phyloP scores from a whole-genome alignment of 2,113 vertebrate species.

The Hypomesus transpacificus region DNA sequence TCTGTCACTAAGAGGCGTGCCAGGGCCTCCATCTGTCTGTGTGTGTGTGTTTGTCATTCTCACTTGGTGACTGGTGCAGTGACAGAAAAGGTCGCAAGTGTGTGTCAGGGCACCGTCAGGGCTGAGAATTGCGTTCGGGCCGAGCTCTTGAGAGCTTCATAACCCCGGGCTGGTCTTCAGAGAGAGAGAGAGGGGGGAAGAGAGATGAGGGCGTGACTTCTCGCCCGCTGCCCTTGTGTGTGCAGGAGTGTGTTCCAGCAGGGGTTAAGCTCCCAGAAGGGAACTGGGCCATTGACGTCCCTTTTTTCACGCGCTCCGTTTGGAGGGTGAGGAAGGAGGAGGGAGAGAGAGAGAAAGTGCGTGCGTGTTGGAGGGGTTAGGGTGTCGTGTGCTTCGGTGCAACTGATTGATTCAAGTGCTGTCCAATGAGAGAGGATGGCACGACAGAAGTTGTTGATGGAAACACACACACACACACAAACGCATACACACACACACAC shows the following conservation, averaged over 20 bases:
- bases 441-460: neutral
- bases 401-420: too few relatives aligned
- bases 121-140: too few relatives aligned
- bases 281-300: slow-evolving; percentile 67
- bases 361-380: neutral
- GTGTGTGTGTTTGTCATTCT: neutral
- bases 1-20: slow-evolving; percentile 7
- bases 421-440: too few relatives aligned
- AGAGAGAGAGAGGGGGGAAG: neutral
- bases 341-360: slow-evolving; percentile 28
- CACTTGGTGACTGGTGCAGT: too few relatives aligned
- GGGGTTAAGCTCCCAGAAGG: slow-evolving; percentile 60
- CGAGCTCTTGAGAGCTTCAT: too few relatives aligned
- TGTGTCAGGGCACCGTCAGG: too few relatives aligned
- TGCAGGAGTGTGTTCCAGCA: neutral
- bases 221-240: neutral
- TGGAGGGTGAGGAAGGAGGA: slow-evolving; percentile 27
- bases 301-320: slow-evolving; percentile 52
- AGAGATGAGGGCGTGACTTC: neutral
- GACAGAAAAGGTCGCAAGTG: too few relatives aligned
- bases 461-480: neutral
- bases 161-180: too few relatives aligned
- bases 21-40: slow-evolving; percentile 7
- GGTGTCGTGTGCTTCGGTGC: neutral
- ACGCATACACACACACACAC: neutral